These are phyloP conservation scores for Drosophila cardini DNA, from an alignment of 1,140 invertebrate genomes.

Conservation along the genomic window DNA sequence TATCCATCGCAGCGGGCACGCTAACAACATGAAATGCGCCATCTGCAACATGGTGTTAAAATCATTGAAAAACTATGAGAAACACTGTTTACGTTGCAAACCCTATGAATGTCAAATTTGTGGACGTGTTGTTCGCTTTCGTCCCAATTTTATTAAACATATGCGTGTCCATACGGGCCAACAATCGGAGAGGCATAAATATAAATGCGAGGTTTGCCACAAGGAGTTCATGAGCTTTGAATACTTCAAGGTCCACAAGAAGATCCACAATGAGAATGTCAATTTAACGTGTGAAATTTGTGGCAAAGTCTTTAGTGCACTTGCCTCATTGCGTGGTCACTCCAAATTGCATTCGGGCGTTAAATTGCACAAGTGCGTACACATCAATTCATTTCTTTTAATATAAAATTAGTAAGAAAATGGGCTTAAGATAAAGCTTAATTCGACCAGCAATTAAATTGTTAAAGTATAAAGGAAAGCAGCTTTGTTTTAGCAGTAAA, in stretches of 20 bases:
- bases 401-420: too few relatives aligned
- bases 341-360: constrained; percentile 82
- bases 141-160: constrained; percentile 83
- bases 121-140: constrained; percentile 79
- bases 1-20: constrained; percentile 81
- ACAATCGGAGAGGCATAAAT: constrained; percentile 83
- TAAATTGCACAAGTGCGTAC: constrained; percentile 82
- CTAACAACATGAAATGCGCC: constrained; percentile 84
- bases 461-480: too few relatives aligned
- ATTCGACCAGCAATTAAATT: too few relatives aligned
- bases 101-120: constrained; percentile 84
- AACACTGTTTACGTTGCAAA: constrained; percentile 83
- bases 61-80: constrained; percentile 82
- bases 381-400: too few relatives aligned
- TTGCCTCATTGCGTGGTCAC: constrained; percentile 79
- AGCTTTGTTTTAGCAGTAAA: too few relatives aligned
- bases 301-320: constrained; percentile 82
- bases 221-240: constrained; percentile 84
- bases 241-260: constrained; percentile 84
- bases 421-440: too few relatives aligned
- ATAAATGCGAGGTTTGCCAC: constrained; percentile 84
- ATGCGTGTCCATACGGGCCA: constrained; percentile 83
- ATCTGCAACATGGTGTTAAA: constrained; percentile 84
- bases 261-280: constrained; percentile 83
- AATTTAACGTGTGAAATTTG: constrained; percentile 84